Percentiles rank a stretch among this genome's conserved stretches.
phyloP scores from a whole-genome alignment of 2,888 invertebrate species.

The Cloeon dipterum region DNA sequence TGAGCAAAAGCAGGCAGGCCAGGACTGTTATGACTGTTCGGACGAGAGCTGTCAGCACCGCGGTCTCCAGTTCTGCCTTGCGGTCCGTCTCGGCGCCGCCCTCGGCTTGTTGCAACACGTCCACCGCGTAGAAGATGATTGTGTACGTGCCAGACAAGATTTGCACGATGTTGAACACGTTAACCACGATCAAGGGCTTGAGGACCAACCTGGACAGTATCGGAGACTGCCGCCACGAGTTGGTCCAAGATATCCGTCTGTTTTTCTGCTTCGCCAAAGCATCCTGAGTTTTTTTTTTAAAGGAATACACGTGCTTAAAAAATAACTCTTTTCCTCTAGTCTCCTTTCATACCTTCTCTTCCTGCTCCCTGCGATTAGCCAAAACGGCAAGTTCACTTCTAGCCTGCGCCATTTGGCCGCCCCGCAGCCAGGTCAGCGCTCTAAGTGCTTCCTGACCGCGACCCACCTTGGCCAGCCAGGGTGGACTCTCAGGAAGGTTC shows the following conservation, averaged over 20 bases:
- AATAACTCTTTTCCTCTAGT: too few species aligned
- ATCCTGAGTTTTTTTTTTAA: too few species aligned
- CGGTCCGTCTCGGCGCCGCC: constrained; percentile 2
- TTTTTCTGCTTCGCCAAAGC: too few species aligned
- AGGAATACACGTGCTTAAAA: too few species aligned
- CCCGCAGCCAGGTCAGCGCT: constrained; percentile 34
- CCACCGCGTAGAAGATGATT: constrained; percentile 56
- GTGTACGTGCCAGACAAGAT: constrained; percentile 52
- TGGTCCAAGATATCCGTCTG: too few species aligned
- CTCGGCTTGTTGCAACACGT: constrained; percentile 33
- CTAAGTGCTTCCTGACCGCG: constrained; percentile 26
- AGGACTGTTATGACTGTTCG: constrained; percentile 37
- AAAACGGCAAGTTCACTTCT: not conserved
- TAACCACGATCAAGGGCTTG: constrained; percentile 49
- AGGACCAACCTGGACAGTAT: constrained; percentile 23
- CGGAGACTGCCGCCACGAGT: not conserved
- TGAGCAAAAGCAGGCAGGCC: constrained; percentile 37
- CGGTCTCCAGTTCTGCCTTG: constrained; percentile 25
- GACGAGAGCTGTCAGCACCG: constrained; percentile 42
- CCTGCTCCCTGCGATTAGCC: constrained; percentile 11
- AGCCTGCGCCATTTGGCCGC: constrained; percentile 19
- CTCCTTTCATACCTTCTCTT: constrained; percentile 20
- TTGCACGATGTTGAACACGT: constrained; percentile 46
- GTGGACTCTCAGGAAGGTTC: constrained; percentile 49
- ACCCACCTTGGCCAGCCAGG: constrained; percentile 42